Evolutionary conservation across 2,888 invertebrate genomes (phyloP).

Genomic region (Epistrophe grossulariae): DNA sequence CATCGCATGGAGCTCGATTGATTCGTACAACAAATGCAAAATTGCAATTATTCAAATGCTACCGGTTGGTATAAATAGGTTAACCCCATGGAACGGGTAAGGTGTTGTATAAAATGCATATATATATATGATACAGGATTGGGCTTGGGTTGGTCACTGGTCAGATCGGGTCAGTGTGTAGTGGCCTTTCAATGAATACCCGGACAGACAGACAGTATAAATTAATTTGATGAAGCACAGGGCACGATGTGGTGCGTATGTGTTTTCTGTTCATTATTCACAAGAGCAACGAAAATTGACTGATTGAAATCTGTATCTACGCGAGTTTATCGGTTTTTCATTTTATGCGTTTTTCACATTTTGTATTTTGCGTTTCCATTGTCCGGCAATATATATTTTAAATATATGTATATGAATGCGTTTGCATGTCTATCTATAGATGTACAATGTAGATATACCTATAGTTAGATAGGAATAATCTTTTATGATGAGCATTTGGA

Average conservation of each 20-base stretch:
- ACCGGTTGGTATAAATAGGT: constrained; percentile 63
- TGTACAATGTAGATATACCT: no score
- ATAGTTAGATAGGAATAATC: not conserved
- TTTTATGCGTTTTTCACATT: constrained; percentile 42
- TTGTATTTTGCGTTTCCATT: constrained; percentile 41
- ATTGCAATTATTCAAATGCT: constrained; percentile 75
- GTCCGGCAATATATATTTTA: constrained; percentile 9
- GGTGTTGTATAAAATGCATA: not conserved
- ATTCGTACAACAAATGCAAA: constrained; percentile 73
- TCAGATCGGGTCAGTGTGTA: constrained; percentile 17
- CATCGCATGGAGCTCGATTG: constrained; percentile 62
- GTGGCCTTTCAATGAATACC: constrained; percentile 40
- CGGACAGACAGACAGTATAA: constrained; percentile 62
- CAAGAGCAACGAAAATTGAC: constrained; percentile 70
- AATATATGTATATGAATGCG: not conserved
- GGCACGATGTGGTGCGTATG: constrained; percentile 44
- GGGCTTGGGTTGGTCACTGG: not conserved
- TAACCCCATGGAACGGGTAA: not conserved
- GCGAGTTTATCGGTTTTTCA: constrained; percentile 48
- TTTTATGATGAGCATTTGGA: not conserved
- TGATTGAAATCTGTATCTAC: constrained; percentile 68
- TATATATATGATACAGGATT: no score
- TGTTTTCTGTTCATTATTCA: constrained; percentile 63
- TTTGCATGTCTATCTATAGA: not conserved
- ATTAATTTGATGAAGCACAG: constrained; percentile 73